Base-by-base conservation (phyloP, 2,888 invertebrate species). In the Bellardia pandia region DNA sequence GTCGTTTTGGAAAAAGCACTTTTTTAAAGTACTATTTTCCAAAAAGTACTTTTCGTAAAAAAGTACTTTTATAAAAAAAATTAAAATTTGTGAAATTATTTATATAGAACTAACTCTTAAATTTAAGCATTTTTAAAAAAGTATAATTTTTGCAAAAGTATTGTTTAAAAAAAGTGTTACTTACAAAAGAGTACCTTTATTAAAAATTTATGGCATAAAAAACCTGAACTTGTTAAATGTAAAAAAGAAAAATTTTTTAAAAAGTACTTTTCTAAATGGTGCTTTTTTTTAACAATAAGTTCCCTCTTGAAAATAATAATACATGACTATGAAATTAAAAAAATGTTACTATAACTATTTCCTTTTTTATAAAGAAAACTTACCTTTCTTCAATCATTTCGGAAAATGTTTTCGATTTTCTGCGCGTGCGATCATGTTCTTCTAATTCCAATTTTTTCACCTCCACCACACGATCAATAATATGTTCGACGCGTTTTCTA, bases 371-470 rank as follows among this genome's bases (percentile, higher is more conserved):
- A 23, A 23, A 23, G 23, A 4, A 30, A 33, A 85, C 94, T 93
- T 92, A 96, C 96, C 97, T 96, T 94, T 97, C 98, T 93, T 98
- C 97, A 94, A 98, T 96, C 96, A 98, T 98, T 94, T 98, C 98
- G 92, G 96, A 97, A 95, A 98, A 98, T 89, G 98, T 98, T 95
- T 98, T 98, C 94, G 96, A 97, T 94, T 96, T 97, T 91, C 96
- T 95, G 90, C 97, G 95, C 89, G 94, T 94, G 93, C 96, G 95
- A 92, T 95, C 95, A 93, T 95, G 94, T 91, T 96, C 96, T 92
- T 97, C 97, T 93, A 96, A 95, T 94, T 98, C 97, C 92, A 97
- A 95, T 93, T 97, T 97, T 91, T 97, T 97, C 90, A 97, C 97
- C 94, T 98, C 98, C 89, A 97, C 97, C 90, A 97, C 97, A 90